These are phyloP conservation scores for Brachypteracias leptosomus DNA, from an alignment of 2,113 vertebrate species.

Conservation along the genomic window DNA sequence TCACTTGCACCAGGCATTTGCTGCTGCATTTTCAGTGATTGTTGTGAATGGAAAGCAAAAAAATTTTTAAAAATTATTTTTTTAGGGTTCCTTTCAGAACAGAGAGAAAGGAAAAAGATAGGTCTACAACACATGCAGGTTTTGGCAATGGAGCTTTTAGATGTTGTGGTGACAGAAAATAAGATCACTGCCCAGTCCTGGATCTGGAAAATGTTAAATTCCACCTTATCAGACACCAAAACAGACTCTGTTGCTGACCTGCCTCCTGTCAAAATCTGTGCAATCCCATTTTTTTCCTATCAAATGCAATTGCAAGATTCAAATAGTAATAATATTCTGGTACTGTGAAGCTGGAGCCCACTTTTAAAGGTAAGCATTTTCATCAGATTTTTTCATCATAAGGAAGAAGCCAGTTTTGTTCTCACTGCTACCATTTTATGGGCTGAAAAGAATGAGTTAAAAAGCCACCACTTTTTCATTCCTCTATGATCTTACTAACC, in stretches of 20 bases:
- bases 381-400: not conserved
- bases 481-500: not conserved
- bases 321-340: not conserved
- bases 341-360: not conserved
- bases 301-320: not conserved
- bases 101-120: fast-evolving
- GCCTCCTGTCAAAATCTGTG: not conserved
- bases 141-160: not conserved
- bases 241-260: not conserved
- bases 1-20: not conserved
- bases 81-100: not conserved
- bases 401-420: not conserved
- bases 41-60: not conserved
- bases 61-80: not conserved
- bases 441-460: not conserved
- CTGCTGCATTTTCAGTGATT: not conserved
- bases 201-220: slow-evolving; percentile 52
- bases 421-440: not conserved
- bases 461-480: not conserved
- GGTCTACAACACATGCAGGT: not conserved
- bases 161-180: not conserved
- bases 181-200: not conserved
- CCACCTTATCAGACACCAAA: slow-evolving; percentile 32
- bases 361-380: not conserved
- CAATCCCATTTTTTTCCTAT: not conserved